These are phyloP conservation scores for Cyprinodon variegatus DNA, from an alignment of 2,113 vertebrate genomes.

Conservation along the genomic window DNA sequence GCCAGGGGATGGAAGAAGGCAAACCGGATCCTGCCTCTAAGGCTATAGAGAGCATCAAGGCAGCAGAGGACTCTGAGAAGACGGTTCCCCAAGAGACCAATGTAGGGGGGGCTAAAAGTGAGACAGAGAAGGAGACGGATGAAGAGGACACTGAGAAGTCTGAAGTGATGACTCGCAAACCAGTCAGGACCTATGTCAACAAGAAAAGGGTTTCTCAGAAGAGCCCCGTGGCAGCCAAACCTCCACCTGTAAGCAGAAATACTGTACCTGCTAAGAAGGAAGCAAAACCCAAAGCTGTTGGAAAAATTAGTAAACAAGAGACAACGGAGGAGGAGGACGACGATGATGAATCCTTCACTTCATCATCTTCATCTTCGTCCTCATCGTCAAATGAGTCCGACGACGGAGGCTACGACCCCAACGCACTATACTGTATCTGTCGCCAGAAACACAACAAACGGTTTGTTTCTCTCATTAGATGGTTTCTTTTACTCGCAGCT, in stretches of 20 bases:
- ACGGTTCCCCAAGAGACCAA: constrained; percentile 64
- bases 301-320: constrained; percentile 47
- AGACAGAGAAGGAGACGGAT: constrained; percentile 7
- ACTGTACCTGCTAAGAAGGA: constrained; percentile 46
- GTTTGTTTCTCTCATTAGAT: constrained; percentile 67
- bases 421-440: constrained; percentile 94
- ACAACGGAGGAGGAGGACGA: constrained; percentile 37
- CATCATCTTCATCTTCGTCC: constrained; percentile 47
- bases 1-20: constrained; percentile 20
- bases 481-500: neutral
- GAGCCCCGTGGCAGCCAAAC: constrained; percentile 43
- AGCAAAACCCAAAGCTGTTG: constrained; percentile 35
- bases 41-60: neutral
- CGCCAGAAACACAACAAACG: constrained; percentile 97
- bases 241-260: constrained; percentile 53
- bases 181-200: constrained; percentile 71
- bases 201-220: constrained; percentile 53
- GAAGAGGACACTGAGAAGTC: constrained; percentile 65
- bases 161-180: constrained; percentile 64
- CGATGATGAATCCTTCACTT: constrained; percentile 45
- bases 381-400: constrained; percentile 82
- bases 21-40: constrained; percentile 3
- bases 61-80: constrained; percentile 63
- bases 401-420: constrained; percentile 91
- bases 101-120: constrained; percentile 7